These are phyloP conservation scores for Thermophis baileyi DNA, from an alignment of 2,113 vertebrate species.

Conservation along the genomic window DNA sequence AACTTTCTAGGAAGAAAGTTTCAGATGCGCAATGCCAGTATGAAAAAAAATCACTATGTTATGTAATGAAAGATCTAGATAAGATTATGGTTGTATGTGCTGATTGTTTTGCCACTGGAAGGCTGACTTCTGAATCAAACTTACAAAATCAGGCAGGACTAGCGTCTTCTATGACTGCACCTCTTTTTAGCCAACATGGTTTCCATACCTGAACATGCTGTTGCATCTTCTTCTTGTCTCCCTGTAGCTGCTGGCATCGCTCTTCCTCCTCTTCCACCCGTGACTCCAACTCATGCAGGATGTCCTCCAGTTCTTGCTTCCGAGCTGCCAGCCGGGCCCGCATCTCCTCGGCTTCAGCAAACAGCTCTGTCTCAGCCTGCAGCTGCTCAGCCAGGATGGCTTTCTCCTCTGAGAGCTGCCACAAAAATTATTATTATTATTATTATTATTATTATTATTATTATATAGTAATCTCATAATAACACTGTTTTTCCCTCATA, in stretches of 20 bases:
- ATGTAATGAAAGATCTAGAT: not conserved
- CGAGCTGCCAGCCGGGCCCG: slow-evolving; percentile 74
- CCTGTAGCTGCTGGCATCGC: slow-evolving; percentile 69
- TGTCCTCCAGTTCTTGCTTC: slow-evolving; percentile 83
- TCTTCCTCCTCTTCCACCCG: slow-evolving; percentile 84
- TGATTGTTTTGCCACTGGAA: not conserved
- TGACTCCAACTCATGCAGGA: slow-evolving; percentile 77
- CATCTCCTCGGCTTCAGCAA: slow-evolving; percentile 84
- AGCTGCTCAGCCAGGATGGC: slow-evolving; percentile 81
- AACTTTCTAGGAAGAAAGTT: not conserved
- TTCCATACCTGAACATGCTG: slow-evolving; percentile 75
- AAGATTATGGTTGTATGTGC: not conserved
- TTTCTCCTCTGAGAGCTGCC: slow-evolving; percentile 79
- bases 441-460: too few relatives aligned
- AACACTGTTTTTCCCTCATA: too few relatives aligned
- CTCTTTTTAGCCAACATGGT: not conserved
- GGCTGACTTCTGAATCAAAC: not conserved
- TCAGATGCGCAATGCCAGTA: not conserved
- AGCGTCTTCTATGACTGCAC: fast-evolving
- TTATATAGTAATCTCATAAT: too few relatives aligned
- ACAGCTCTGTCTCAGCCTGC: slow-evolving; percentile 83
- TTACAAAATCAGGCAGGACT: not conserved
- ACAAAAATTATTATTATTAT: too few relatives aligned
- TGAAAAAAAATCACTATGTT: not conserved
- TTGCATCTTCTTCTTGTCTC: slow-evolving; percentile 81